Percentiles rank a stretch among this genome's conserved stretches.
phyloP scores from a whole-genome alignment of 2,888 invertebrate genomes.

The Tinea semifulvella region DNA sequence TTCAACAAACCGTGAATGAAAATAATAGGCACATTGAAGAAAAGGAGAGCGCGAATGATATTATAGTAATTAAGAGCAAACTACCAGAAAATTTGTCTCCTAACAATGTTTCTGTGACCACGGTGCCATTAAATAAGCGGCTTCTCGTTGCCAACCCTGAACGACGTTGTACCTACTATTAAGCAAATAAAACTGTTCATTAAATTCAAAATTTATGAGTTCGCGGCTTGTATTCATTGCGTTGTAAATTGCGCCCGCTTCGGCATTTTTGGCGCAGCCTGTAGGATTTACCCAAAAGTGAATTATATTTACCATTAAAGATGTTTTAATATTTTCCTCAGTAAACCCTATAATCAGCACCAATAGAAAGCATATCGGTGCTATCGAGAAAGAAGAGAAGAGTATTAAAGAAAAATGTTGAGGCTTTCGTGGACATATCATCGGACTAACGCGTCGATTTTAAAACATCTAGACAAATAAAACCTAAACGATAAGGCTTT shows the following conservation, averaged over 20 bases:
- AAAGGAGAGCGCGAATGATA: conserved; percentile 36
- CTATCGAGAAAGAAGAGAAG: too few relatives aligned
- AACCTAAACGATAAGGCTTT: too few relatives aligned
- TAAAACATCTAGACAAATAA: too few relatives aligned
- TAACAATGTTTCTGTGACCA: conserved; percentile 38
- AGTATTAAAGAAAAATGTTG: too few relatives aligned
- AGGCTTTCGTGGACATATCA: too few relatives aligned
- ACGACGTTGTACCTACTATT: conserved; percentile 26
- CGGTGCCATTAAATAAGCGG: conserved; percentile 33
- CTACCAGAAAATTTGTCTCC: conserved; percentile 42
- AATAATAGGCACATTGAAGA: conserved; percentile 36
- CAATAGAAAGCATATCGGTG: too few relatives aligned
- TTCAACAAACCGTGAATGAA: conserved; percentile 46
- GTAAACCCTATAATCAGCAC: too few relatives aligned
- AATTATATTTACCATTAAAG: conserved; percentile 18
- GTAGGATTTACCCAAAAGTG: conserved; percentile 19
- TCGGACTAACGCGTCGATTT: too few relatives aligned
- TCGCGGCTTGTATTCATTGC: conserved; percentile 35
- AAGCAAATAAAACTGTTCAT: conserved; percentile 32
- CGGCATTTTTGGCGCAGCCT: conserved; percentile 26
- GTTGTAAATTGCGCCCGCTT: conserved; percentile 34
- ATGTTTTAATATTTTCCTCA: background rate
- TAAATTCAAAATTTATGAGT: conserved; percentile 39
- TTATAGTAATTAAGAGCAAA: conserved; percentile 48
- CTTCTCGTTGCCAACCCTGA: conserved; percentile 22